Conservation (phyloP, 23 tunicate species). For the Styela plicata region DNA sequence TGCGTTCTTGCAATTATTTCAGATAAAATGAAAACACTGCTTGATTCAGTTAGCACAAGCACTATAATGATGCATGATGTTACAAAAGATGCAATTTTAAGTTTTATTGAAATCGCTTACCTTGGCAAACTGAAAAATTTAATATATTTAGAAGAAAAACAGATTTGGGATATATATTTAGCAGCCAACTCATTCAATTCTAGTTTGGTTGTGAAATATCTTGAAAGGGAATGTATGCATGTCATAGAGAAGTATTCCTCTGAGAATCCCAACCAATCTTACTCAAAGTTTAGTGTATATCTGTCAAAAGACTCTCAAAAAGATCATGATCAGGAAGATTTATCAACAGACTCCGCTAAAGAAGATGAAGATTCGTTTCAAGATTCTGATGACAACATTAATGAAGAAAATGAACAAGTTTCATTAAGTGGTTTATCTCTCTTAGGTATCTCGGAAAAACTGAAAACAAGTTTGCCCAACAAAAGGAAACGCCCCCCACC, state of each 20-base stretch:
- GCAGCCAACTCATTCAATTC: constrained; percentile 3
- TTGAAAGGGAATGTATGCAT: background rate
- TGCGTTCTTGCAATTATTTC: constrained; percentile 8
- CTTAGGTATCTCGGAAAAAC: no score
- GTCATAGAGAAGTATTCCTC: background rate
- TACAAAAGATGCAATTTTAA: constrained; percentile 8
- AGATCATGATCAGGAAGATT: no score
- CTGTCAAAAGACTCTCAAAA: no score
- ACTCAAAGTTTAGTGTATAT: no score
- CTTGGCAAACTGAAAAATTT: constrained; percentile 11
- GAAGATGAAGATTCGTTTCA: no score
- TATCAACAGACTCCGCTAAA: no score
- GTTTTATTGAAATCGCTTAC: constrained; percentile 15
- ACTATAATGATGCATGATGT: background rate
- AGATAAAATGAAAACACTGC: constrained; percentile 4
- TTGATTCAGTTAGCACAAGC: background rate
- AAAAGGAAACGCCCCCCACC: background rate
- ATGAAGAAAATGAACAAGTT: no score
- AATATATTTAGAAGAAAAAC: background rate
- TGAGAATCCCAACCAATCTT: no score
- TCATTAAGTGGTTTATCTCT: no score
- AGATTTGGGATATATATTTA: background rate
- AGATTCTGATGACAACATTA: no score
- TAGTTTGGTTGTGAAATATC: constrained; percentile 1
- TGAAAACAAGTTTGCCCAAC: background rate